Percentiles rank a stretch among this genome's conserved stretches.
Conservation (phyloP, 92 coral and sea anemone genomes). For the Epizoanthus stellaris region DNA sequence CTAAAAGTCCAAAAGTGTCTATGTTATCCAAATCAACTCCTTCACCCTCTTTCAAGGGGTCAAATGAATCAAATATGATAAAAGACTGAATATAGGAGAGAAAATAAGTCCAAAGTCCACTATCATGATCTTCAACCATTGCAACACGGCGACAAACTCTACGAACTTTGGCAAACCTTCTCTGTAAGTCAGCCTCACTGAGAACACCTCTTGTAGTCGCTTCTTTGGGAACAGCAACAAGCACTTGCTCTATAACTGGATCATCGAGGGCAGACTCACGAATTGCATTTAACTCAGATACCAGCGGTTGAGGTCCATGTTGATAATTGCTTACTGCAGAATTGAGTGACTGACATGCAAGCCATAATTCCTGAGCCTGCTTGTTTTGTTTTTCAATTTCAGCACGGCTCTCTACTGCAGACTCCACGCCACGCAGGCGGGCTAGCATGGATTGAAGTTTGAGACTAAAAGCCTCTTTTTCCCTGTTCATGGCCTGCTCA, state of each 20-base stretch:
- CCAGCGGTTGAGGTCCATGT: conserved; percentile 69
- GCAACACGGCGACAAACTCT: conserved; percentile 90
- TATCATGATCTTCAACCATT: conserved; percentile 89
- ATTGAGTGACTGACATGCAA: conserved; percentile 90
- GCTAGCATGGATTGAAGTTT: conserved; percentile 81
- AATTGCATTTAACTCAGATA: conserved; percentile 70
- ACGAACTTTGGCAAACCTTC: conserved; percentile 82
- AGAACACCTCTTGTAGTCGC: conserved; percentile 78
- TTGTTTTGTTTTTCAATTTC: conserved; percentile 79
- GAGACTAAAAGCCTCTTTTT: conserved; percentile 69
- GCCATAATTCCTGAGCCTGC: conserved; percentile 89
- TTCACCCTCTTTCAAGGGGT: conserved; percentile 77
- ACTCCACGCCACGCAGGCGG: conserved; percentile 83
- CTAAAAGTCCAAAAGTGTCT: conserved; percentile 87
- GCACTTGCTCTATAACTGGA: conserved; percentile 70
- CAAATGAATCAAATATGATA: conserved; percentile 85
- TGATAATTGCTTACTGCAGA: conserved; percentile 76
- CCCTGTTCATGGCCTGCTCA: conserved; percentile 55
- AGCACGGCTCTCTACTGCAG: conserved; percentile 83
- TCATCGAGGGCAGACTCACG: conserved; percentile 76
- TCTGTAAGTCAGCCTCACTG: conserved; percentile 78
- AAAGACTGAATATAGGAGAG: conserved; percentile 91
- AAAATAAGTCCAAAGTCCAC: conserved; percentile 89
- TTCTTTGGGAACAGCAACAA: conserved; percentile 83
- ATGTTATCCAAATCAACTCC: conserved; percentile 77